phyloP scores from a whole-genome alignment of 1,140 invertebrate genomes.

The Stratiolaelaps scimitus region DNA sequence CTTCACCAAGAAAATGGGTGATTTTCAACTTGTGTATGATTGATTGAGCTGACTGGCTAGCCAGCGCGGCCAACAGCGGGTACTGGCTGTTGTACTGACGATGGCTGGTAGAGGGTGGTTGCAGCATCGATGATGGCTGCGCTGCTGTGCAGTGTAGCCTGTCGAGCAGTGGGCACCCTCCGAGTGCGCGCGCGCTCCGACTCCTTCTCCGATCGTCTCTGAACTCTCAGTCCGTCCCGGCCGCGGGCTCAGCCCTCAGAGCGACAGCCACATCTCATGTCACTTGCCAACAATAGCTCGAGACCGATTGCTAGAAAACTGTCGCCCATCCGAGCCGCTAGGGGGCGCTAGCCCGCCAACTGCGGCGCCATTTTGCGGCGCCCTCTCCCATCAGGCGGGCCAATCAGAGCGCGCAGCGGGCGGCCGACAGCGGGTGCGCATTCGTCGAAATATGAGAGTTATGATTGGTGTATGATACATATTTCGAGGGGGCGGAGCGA shows the following conservation, averaged over 20 bases:
- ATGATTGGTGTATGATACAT: constrained; percentile 29
- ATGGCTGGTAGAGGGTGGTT: no score
- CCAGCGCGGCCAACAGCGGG: no score
- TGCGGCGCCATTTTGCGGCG: constrained; percentile 23
- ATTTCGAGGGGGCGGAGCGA: constrained; percentile 24
- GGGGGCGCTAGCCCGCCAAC: constrained; percentile 6
- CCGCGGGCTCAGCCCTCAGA: constrained; percentile 22
- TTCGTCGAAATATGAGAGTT: constrained; percentile 29
- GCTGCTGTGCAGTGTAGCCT: no score
- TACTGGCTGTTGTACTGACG: no score
- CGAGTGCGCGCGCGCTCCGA: no score
- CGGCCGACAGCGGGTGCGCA: constrained; percentile 17
- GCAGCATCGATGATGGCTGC: no score
- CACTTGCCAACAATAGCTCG: constrained; percentile 29
- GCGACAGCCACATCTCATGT: constrained; percentile 29
- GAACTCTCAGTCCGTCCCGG: background rate
- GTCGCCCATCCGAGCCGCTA: constrained; percentile 24
- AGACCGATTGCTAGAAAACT: constrained; percentile 29
- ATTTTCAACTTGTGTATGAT: no score
- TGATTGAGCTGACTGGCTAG: no score
- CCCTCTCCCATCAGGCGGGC: constrained; percentile 15
- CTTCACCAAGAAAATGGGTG: no score
- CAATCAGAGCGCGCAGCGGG: constrained; percentile 19
- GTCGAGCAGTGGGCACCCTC: no score
- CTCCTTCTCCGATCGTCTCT: no score